Conservation (phyloP, 1,140 invertebrate species). For the Papilio polytes region DNA sequence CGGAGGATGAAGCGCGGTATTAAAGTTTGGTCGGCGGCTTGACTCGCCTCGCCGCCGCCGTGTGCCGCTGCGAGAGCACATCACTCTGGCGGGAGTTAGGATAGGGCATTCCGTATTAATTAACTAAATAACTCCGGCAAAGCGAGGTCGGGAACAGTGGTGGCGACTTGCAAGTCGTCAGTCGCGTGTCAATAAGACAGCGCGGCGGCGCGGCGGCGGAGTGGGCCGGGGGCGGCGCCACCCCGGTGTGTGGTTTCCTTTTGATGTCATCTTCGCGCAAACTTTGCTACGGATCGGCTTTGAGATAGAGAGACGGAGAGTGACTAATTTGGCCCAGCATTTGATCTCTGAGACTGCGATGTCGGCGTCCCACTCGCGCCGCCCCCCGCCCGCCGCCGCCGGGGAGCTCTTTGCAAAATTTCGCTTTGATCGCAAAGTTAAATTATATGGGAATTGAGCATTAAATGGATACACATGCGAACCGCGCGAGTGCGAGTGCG, state of each 20-base stretch:
- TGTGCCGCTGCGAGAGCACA: slow-evolving; percentile 58
- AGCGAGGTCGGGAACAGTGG: slow-evolving; percentile 68
- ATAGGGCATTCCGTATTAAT: slow-evolving; percentile 83
- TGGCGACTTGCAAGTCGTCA: slow-evolving; percentile 79
- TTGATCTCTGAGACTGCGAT: slow-evolving; percentile 79
- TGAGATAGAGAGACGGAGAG: slow-evolving; percentile 84
- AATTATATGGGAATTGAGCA: slow-evolving; percentile 84
- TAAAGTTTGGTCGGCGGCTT: slow-evolving; percentile 66
- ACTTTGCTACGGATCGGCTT: slow-evolving; percentile 84
- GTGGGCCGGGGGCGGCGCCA: slow-evolving; percentile 66
- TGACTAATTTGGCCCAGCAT: slow-evolving; percentile 84
- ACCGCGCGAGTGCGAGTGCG: slow-evolving; percentile 53
- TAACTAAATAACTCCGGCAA: slow-evolving; percentile 81
- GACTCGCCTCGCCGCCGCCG: slow-evolving; percentile 52
- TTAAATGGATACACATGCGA: slow-evolving; percentile 82
- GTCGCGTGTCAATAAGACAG: slow-evolving; percentile 82
- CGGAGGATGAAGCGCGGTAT: slow-evolving; percentile 58
- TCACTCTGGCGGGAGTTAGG: slow-evolving; percentile 70
- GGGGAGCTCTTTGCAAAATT: slow-evolving; percentile 83
- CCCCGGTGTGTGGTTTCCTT: slow-evolving; percentile 83
- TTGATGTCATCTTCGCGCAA: slow-evolving; percentile 84
- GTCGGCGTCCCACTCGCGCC: slow-evolving; percentile 77
- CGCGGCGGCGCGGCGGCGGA: slow-evolving; percentile 71
- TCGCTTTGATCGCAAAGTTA: slow-evolving; percentile 84
- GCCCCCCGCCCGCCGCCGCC: slow-evolving; percentile 71